These are phyloP conservation scores for Rhea americana DNA, from an alignment of 2,113 vertebrate species.

Conservation along the genomic window DNA sequence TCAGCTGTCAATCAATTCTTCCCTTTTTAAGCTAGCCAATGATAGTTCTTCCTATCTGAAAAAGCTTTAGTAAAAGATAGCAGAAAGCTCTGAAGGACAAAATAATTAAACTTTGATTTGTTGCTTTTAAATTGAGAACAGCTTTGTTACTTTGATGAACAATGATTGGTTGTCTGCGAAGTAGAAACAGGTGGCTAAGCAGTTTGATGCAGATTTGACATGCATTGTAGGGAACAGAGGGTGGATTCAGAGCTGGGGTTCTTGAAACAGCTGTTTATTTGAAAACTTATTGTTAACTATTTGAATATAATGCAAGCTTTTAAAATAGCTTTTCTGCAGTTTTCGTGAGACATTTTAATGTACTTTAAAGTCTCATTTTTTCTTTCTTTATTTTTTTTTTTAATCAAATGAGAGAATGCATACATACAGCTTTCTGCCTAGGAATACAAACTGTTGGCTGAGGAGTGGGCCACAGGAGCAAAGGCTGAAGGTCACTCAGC, in stretches of 20 bases:
- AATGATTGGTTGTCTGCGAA: slow-evolving; percentile 22
- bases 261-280: slow-evolving; percentile 21
- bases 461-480: rapidly evolving
- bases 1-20: slow-evolving; percentile 29
- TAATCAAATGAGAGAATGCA: background rate
- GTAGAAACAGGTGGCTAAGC: slow-evolving; percentile 13
- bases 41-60: background rate
- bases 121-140: slow-evolving; percentile 38
- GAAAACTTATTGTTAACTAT: background rate
- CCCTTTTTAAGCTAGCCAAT: background rate
- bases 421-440: rapidly evolving
- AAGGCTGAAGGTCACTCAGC: too few relatives aligned
- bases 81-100: slow-evolving; percentile 41
- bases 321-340: background rate
- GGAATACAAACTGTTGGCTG: rapidly evolving
- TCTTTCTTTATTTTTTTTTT: background rate
- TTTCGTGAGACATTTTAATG: background rate
- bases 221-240: background rate
- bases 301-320: background rate
- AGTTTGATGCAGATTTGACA: background rate
- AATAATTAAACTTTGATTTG: slow-evolving; percentile 62
- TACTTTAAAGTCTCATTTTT: background rate
- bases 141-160: slow-evolving; percentile 39
- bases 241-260: background rate
- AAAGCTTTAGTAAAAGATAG: background rate